phyloP scores from a whole-genome alignment of 2,888 invertebrate genomes.

The Plebejus melissa region DNA sequence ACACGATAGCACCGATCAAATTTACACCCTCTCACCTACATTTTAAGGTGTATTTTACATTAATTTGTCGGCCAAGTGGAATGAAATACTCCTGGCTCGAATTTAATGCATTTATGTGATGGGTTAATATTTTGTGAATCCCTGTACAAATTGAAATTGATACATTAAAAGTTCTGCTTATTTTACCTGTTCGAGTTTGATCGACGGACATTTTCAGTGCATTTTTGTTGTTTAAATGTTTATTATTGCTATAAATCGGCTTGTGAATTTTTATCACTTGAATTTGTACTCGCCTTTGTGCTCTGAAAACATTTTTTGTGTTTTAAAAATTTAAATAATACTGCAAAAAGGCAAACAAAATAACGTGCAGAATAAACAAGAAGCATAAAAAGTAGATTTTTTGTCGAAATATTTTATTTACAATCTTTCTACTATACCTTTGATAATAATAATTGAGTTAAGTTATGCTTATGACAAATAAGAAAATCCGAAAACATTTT shows the following conservation, averaged over 20 bases:
- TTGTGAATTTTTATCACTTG: not conserved
- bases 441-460: too few relatives aligned
- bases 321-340: not conserved
- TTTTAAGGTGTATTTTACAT: constrained; percentile 5
- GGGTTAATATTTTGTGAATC: constrained; percentile 5
- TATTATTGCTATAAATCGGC: not conserved
- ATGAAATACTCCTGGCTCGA: not conserved
- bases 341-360: not conserved
- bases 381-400: too few relatives aligned
- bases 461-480: too few relatives aligned
- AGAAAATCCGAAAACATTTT: too few relatives aligned
- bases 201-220: not conserved
- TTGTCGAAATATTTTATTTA: too few relatives aligned
- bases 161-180: constrained; percentile 8
- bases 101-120: constrained; percentile 14
- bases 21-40: not conserved
- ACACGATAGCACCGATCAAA: not conserved
- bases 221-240: not conserved
- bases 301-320: too few relatives aligned
- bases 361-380: not conserved
- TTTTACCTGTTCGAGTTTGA: not conserved
- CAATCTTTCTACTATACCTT: too few relatives aligned
- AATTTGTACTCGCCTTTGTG: not conserved
- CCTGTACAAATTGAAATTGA: not conserved
- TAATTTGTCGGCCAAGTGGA: not conserved